Conservation (phyloP, 2,797 vertebrate species). For the Cossypha dichroa region DNA sequence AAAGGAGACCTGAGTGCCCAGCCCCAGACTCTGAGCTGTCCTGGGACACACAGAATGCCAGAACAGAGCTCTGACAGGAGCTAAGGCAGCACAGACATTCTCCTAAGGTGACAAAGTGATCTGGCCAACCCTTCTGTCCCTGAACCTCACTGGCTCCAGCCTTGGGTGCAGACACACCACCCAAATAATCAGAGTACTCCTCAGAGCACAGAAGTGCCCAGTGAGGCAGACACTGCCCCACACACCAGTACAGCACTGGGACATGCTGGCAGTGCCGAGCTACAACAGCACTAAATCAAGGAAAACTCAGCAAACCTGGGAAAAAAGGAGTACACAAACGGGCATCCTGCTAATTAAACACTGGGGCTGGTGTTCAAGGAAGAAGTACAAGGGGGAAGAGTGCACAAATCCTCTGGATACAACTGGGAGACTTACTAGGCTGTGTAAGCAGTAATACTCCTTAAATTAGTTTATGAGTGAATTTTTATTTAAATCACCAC, state of each 20-base stretch:
- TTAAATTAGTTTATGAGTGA: not conserved
- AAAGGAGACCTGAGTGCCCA: not conserved
- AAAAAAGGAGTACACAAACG: not conserved
- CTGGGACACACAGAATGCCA: fast-evolving
- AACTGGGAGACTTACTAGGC: not conserved
- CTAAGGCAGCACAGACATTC: not conserved
- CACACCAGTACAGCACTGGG: not conserved
- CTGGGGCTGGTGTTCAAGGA: not conserved
- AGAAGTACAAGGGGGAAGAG: not conserved
- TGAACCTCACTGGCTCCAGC: not conserved
- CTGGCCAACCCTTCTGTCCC: not conserved
- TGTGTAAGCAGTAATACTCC: not conserved
- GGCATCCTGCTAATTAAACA: not conserved
- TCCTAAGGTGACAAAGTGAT: not conserved
- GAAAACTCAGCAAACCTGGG: not conserved
- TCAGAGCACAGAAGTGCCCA: not conserved
- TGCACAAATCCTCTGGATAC: not conserved
- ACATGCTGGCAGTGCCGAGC: not conserved
- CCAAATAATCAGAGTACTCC: fast-evolving
- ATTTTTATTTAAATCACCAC: not conserved
- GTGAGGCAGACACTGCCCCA: not conserved
- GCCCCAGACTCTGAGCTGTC: not conserved
- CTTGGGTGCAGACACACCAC: fast-evolving
- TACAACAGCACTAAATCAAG: not conserved
- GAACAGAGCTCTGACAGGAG: not conserved